Evolutionary conservation across 2,113 vertebrate genomes (phyloP), one percentile per base, ranked within the genome.

Genomic region (Elephantulus edwardii): DNA sequence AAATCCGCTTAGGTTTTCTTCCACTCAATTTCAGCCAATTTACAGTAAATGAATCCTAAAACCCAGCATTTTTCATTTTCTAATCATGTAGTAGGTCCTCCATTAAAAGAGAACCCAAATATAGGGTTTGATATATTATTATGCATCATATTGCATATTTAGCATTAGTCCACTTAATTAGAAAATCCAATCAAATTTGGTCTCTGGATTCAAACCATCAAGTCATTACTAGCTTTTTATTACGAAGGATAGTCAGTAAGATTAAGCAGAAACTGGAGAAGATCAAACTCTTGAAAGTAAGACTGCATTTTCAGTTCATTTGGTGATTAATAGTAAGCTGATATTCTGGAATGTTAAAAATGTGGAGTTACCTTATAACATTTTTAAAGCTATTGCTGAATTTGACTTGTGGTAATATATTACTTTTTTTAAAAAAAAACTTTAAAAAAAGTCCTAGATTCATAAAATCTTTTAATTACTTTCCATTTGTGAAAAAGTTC

Each of bases 31-130:
- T 96, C 86, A 93, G 60, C 83, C 93, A 81, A 86, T 72, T 92
- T 96, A 92, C 24, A 91, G 35, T 92, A 96, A 95, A 93, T 90
- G 50, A 97, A 91, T 89, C 80, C 35, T 76, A 58, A 91, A 92
- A 95, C 72, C 35, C n/a, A 86, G 26, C 54, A 92, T 88, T 90
- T 93, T 91, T 91, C 93, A 58, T 90, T 96, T 96, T 62, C 76
- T 83, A 96, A 90, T 85, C 56, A 91, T 68, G 52, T 70, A 80
- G 87, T 91, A 91, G 94, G 71, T 9, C 4, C 64, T 60, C 35
- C 52, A 62, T 40, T 92, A 92, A 60, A 91, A 70, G 16, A 93
- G 75, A 95, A 95, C 72, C 66, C 19, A 44, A 81, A 77, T 89
- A 75, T 76, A 20, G 83, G 64, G 83, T 42, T 38, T 95, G 42